Evolutionary conservation across 2,797 vertebrate genomes (phyloP).

Genomic region (Leptatherina wallacei): DNA sequence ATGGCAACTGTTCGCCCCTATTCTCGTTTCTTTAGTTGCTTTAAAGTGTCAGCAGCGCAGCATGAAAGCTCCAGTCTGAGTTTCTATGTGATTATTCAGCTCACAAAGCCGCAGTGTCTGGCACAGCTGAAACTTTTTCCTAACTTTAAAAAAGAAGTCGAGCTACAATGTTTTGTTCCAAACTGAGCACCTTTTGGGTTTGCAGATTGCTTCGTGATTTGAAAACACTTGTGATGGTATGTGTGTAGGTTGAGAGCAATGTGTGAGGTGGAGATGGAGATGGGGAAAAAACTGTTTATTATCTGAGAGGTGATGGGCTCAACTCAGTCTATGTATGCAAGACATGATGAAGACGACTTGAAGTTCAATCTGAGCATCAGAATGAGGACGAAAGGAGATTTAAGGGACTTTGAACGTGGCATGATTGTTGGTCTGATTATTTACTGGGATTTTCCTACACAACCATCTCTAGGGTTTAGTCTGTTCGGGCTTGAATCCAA

Average conservation of each 20-base stretch:
- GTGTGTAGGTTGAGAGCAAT: slow-evolving; percentile 2
- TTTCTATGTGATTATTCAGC: slow-evolving; percentile 36
- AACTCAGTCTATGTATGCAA: too few relatives aligned
- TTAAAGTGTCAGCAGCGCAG: slow-evolving; percentile 32
- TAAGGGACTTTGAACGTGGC: too few relatives aligned
- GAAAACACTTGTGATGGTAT: neutral
- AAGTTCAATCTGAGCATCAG: too few relatives aligned
- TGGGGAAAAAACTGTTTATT: neutral
- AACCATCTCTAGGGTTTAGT: too few relatives aligned
- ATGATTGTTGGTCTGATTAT: too few relatives aligned
- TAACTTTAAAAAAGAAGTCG: slow-evolving; percentile 12
- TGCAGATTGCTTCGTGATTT: too few relatives aligned
- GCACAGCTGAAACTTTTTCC: neutral
- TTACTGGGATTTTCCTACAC: too few relatives aligned
- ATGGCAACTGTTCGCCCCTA: neutral
- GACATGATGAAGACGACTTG: too few relatives aligned
- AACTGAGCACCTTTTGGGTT: slow-evolving; percentile 2
- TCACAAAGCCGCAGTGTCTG: slow-evolving; percentile 15
- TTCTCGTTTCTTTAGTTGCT: slow-evolving; percentile 39
- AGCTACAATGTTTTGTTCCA: neutral
- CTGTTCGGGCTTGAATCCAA: too few relatives aligned
- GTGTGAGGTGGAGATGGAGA: slow-evolving; percentile 12
- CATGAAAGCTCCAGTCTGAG: slow-evolving; percentile 9
- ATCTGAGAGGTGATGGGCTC: neutral
- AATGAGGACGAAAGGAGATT: too few relatives aligned